Evolutionary conservation across 2,113 vertebrate genomes (phyloP).

Genomic region (Oreochromis aureus): DNA sequence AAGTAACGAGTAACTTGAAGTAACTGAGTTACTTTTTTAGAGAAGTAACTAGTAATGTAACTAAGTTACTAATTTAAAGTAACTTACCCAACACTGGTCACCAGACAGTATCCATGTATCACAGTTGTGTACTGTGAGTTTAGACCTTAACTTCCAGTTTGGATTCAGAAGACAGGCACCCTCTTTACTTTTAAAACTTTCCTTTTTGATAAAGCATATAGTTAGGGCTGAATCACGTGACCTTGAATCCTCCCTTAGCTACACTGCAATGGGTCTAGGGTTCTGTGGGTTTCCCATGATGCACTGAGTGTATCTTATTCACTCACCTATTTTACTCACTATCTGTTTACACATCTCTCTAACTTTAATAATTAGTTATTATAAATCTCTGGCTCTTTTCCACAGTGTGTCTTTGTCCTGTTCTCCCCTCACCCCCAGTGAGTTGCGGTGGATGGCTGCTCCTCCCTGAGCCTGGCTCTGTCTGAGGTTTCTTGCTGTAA

Average conservation of each 20-base stretch:
- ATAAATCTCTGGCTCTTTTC: neutral
- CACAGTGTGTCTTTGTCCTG: neutral
- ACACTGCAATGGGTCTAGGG: fast-evolving
- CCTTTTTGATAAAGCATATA: neutral
- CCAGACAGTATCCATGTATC: too few relatives aligned
- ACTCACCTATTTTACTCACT: neutral
- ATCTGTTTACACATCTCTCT: neutral
- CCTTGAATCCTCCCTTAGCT: neutral
- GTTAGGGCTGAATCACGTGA: neutral
- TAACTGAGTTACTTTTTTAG: too few relatives aligned
- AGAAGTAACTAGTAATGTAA: too few relatives aligned
- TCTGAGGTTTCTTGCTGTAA: neutral
- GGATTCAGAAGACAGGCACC: neutral
- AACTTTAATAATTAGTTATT: neutral
- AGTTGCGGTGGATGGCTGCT: fast-evolving
- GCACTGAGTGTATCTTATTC: neutral
- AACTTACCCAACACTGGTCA: too few relatives aligned
- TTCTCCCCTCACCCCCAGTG: neutral
- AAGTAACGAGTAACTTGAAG: too few relatives aligned
- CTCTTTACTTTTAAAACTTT: neutral
- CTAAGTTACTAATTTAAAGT: too few relatives aligned
- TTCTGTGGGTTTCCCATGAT: neutral
- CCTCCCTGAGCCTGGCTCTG: neutral
- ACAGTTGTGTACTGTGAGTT: neutral
- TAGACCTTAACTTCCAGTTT: neutral